These are phyloP conservation scores for Spilosoma lubricipeda DNA, from an alignment of 2,888 invertebrate species.

Conservation along the genomic window DNA sequence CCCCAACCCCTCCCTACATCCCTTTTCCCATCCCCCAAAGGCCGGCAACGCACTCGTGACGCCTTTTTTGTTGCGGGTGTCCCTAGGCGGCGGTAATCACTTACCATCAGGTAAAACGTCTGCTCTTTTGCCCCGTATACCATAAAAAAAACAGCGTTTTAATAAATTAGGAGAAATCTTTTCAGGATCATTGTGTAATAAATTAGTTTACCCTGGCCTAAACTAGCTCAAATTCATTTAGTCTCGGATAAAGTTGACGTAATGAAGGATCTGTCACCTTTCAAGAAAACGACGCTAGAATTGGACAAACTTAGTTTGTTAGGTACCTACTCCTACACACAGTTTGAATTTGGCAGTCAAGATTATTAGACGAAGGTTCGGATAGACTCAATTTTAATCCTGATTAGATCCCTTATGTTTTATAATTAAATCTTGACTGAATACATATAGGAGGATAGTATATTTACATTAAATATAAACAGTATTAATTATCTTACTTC, in stretches of 20 bases:
- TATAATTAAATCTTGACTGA: neutral
- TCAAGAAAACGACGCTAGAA: neutral
- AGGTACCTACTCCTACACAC: neutral
- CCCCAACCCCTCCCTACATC: too few relatives aligned
- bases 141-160: too few relatives aligned
- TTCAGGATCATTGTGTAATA: slow-evolving; percentile 20
- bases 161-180: neutral
- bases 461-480: neutral
- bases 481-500: neutral
- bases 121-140: too few relatives aligned
- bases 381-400: neutral
- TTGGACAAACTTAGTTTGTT: slow-evolving; percentile 5
- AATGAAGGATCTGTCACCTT: slow-evolving; percentile 5
- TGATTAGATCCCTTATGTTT: neutral
- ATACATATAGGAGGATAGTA: neutral
- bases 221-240: slow-evolving; percentile 8
- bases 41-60: too few relatives aligned
- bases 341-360: neutral
- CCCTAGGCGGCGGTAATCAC: too few relatives aligned
- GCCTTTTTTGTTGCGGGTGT: too few relatives aligned
- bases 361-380: slow-evolving; percentile 4
- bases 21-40: too few relatives aligned
- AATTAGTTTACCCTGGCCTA: neutral
- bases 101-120: too few relatives aligned
- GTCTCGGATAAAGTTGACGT: slow-evolving; percentile 1